phyloP scores from a whole-genome alignment of 2,797 vertebrate species.

The Acomys russatus region DNA sequence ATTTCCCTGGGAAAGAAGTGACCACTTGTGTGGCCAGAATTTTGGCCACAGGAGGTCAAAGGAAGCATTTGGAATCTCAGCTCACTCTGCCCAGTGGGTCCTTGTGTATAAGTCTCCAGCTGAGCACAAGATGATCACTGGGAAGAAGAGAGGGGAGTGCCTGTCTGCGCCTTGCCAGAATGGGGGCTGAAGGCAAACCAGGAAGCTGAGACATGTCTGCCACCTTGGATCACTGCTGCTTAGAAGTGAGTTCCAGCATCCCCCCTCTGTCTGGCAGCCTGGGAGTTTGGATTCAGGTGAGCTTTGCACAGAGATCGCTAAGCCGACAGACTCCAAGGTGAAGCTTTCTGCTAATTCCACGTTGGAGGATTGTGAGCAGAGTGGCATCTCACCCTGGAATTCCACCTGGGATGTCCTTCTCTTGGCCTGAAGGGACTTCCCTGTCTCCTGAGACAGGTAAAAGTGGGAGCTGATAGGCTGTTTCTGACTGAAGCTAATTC shows the following conservation, averaged over 20 bases:
- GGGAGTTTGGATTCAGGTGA: constrained; percentile 61
- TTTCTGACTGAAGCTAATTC: background rate
- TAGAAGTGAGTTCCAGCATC: constrained; percentile 71
- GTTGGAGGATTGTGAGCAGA: constrained; percentile 10
- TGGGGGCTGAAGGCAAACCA: background rate
- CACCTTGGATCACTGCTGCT: constrained; percentile 55
- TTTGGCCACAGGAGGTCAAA: background rate
- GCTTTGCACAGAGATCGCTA: constrained; percentile 42
- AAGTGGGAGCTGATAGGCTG: background rate
- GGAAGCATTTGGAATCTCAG: background rate
- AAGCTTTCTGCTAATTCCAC: constrained; percentile 47
- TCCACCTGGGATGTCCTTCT: background rate
- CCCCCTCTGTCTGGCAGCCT: constrained; percentile 65
- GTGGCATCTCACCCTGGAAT: background rate
- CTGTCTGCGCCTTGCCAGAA: constrained; percentile 10
- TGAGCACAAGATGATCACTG: background rate
- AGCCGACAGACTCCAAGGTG: constrained; percentile 40
- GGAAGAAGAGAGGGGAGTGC: background rate
- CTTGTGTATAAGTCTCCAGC: background rate
- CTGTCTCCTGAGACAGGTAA: background rate
- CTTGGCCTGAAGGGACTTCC: background rate
- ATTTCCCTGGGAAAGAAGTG: constrained; percentile 36
- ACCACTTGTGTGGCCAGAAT: background rate
- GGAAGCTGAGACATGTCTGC: constrained; percentile 53
- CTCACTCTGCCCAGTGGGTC: background rate